A percentile compares a stretch with the other conserved stretches of the same genome.
Conservation (phyloP, 2,888 invertebrate species). For the Drosophila ezoana region DNA sequence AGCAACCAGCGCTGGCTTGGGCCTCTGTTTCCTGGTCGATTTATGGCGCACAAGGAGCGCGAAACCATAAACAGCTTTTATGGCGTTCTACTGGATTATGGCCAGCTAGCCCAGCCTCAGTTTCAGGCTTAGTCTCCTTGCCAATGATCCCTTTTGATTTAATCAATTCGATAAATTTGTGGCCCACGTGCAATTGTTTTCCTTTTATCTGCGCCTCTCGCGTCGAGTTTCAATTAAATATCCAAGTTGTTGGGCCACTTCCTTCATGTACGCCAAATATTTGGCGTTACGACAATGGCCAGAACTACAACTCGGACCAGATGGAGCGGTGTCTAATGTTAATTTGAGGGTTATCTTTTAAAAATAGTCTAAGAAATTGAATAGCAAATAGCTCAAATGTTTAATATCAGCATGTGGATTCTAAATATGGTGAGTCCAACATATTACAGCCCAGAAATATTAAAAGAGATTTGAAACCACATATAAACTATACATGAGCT, state of each 20-base stretch:
- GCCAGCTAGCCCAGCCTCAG: constrained; percentile 43
- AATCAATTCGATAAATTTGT: constrained; percentile 71
- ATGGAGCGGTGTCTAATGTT: not conserved
- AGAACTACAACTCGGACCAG: not conserved
- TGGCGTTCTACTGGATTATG: constrained; percentile 83
- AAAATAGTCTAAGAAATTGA: not conserved
- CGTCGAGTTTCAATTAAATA: constrained; percentile 58
- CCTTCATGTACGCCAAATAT: constrained; percentile 24
- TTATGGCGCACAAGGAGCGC: constrained; percentile 83
- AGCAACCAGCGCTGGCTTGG: constrained; percentile 11
- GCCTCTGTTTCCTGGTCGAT: constrained; percentile 70
- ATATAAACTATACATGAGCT: not conserved
- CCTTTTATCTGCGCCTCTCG: constrained; percentile 13
- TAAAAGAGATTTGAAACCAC: not conserved
- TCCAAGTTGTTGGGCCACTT: constrained; percentile 16
- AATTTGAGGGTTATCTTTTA: not conserved
- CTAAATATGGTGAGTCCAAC: too few species aligned
- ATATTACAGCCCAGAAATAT: not conserved
- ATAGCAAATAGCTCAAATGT: not conserved
- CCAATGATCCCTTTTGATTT: constrained; percentile 61
- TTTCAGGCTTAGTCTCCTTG: constrained; percentile 3
- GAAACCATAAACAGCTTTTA: constrained; percentile 84
- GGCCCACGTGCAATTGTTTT: constrained; percentile 70
- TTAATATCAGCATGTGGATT: too few species aligned
- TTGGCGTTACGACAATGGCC: constrained; percentile 3